Conservation (phyloP, 2,888 invertebrate species). For the Nipponacmea schrenckii region DNA sequence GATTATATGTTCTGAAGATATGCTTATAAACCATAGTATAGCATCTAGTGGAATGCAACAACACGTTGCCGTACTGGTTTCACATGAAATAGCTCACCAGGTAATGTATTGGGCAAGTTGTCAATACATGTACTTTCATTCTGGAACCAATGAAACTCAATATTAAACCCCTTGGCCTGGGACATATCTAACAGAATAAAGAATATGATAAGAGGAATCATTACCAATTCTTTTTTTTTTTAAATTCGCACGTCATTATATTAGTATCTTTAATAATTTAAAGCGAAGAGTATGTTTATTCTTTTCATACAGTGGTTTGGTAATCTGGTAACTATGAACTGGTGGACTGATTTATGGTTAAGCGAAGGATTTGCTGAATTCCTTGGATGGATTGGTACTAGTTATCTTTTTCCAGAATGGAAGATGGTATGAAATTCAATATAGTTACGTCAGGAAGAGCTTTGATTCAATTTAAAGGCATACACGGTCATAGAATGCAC, state of each 20-base stretch:
- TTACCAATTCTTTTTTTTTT: too few relatives aligned
- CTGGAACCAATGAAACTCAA: too few relatives aligned
- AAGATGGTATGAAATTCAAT: constrained; percentile 36
- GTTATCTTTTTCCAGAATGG: constrained; percentile 72
- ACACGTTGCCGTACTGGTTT: constrained; percentile 57
- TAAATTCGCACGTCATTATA: too few relatives aligned
- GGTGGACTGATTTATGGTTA: constrained; percentile 85
- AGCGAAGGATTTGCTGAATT: constrained; percentile 93
- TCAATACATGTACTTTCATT: too few relatives aligned
- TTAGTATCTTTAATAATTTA: neutral
- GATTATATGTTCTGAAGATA: constrained; percentile 58
- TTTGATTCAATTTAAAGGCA: too few relatives aligned
- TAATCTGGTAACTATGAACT: constrained; percentile 84
- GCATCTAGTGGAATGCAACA: constrained; percentile 51
- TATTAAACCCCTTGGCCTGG: too few relatives aligned
- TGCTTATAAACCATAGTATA: constrained; percentile 49
- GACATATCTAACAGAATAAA: too few relatives aligned
- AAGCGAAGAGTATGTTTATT: too few relatives aligned
- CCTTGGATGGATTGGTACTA: constrained; percentile 80
- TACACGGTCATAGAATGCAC: too few relatives aligned
- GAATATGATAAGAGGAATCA: too few relatives aligned
- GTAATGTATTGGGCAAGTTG: constrained; percentile 34
- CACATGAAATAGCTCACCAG: constrained; percentile 67
- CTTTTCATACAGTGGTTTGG: constrained; percentile 66
- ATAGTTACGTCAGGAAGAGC: neutral